Evolutionary conservation across 2,888 invertebrate species (phyloP), one percentile per base, ranked within the genome.

Genomic region (Ormyrus labotus): DNA sequence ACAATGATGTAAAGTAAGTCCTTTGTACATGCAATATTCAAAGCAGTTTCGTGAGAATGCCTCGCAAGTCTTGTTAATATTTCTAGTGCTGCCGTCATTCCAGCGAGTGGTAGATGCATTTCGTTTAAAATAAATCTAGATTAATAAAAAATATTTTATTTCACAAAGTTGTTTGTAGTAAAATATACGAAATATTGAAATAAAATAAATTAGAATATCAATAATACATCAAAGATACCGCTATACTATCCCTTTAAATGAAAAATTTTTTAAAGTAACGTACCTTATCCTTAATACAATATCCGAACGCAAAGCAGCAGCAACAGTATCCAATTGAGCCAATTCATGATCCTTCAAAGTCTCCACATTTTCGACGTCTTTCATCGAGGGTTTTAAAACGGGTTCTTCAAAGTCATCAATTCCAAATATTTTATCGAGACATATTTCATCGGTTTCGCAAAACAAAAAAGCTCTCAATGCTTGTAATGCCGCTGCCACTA

Each of bases 331-430:
- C 51, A 95, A 93, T 92, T 97, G 96, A 8, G 96, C 95, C 74
- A 98, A 91, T 90, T 98, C 96, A 87, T 95, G 95, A 91, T 98
- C 98, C 87, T 96, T 96, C 83, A 97, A 92, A 80, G 95, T 95
- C 74, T 91, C 92, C 74, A 93, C 93, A 83, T 93, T 93, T 9
- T 90, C 90, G 0, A 91, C 89, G 70, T 90, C 90, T 0, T 84
- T 90, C 5, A 91, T 86, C 13, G 85, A 83, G 2, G 89, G 86
- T 0, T 86, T 81, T 53, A 91, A 83, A 71, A 84, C 84, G 10
- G 91, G 90, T 81, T 90, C 90, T 5, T 70, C 65, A n/a, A 86
- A 86, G 86, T 94, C 93, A 8, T 87, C 84, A 10, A 83, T 79
- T 6, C 95, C 95, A 58, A 94, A 91, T 50, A 95, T 89, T 85